Percentiles rank a stretch among this genome's conserved stretches.
phyloP scores from a whole-genome alignment of 37 sponge, comb jelly and placozoan genomes.

The Sycon ciliatum region DNA sequence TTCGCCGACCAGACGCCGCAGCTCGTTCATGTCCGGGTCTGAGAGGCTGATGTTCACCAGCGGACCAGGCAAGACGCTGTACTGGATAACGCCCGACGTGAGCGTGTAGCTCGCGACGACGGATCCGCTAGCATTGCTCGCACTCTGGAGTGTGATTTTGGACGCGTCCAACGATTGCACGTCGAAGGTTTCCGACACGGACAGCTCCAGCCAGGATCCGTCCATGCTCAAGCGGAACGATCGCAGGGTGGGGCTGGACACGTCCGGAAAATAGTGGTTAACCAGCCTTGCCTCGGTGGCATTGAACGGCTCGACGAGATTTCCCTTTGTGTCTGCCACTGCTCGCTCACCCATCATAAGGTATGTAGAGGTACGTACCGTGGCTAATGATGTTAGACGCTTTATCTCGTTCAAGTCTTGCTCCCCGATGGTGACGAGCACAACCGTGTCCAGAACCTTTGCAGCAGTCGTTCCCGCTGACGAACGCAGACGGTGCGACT shows the following conservation, averaged over 20 bases:
- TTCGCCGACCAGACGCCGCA: constrained; percentile 41
- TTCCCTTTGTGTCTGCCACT: constrained; percentile 61
- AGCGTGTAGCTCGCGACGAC: constrained; percentile 27
- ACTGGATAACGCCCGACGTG: no score
- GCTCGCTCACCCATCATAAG: constrained; percentile 18
- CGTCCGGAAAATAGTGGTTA: constrained; percentile 29
- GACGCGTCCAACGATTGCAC: constrained; percentile 55
- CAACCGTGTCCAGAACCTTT: no score
- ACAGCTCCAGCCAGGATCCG: constrained; percentile 37
- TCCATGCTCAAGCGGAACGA: constrained; percentile 53
- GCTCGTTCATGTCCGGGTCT: constrained; percentile 51
- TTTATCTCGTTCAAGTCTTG: constrained; percentile 60
- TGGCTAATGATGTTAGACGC: constrained; percentile 42
- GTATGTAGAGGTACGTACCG: no score
- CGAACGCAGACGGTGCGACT: no score
- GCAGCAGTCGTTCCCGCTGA: no score
- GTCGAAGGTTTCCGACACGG: constrained; percentile 64
- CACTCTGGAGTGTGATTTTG: constrained; percentile 32
- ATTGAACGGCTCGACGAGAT: constrained; percentile 28
- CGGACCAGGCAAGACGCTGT: no score
- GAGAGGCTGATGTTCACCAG: constrained; percentile 37
- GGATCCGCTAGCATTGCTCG: not conserved
- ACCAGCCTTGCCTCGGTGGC: constrained; percentile 10
- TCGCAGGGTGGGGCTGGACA: constrained; percentile 28
- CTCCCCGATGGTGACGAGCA: constrained; percentile 23